Conservation (phyloP, 2,888 invertebrate species). For the Aspidiotus destructor region DNA sequence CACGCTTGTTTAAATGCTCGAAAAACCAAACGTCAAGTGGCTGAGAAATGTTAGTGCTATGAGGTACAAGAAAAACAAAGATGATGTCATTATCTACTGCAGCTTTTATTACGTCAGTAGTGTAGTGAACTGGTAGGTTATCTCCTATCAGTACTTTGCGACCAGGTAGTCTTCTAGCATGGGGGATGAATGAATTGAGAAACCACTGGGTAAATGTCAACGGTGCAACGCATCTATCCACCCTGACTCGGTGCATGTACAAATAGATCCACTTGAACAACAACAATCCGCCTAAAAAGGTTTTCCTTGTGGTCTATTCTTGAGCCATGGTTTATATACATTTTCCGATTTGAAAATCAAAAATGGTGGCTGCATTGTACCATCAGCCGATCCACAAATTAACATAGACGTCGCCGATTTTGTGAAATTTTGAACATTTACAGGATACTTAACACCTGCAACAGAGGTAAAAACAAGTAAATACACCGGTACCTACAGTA, state of each 20-base stretch:
- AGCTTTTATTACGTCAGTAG: background rate
- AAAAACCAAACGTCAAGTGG: no score
- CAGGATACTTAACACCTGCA: background rate
- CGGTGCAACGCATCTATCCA: background rate
- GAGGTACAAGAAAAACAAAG: no score
- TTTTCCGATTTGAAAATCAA: background rate
- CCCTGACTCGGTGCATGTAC: no score
- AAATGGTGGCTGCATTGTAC: background rate
- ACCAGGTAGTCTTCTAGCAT: background rate
- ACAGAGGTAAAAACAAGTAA: no score
- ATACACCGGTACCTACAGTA: no score
- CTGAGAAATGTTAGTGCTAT: no score
- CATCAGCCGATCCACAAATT: background rate
- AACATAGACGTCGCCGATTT: background rate
- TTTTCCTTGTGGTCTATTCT: background rate
- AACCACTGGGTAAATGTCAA: background rate
- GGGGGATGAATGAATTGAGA: background rate
- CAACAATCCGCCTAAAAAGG: no score
- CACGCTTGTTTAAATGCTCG: no score
- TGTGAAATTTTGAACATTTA: background rate
- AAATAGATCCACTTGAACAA: background rate
- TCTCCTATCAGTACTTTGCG: background rate
- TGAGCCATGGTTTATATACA: background rate
- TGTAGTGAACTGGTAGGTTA: background rate
- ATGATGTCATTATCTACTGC: no score